Conservation (phyloP, 2,888 invertebrate genomes). For the Lasioglossum malachurum region DNA sequence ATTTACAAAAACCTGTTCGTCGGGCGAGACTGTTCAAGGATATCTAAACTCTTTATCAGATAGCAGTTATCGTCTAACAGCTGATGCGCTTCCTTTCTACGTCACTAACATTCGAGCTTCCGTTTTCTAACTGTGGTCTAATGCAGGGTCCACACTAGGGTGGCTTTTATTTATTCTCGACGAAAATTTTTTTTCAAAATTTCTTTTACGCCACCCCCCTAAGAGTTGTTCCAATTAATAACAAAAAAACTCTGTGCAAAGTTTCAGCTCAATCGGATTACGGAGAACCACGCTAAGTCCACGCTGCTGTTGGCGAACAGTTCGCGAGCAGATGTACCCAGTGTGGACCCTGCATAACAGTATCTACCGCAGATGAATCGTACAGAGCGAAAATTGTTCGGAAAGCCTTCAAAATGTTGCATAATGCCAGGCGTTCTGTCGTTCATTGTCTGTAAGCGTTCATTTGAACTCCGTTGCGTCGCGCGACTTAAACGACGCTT, state of each 20-base stretch:
- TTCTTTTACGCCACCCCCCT: rapidly evolving
- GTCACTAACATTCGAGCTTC: neutral
- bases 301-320: too few species aligned
- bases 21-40: neutral
- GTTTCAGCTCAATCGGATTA: too few species aligned
- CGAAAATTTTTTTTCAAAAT: too few species aligned
- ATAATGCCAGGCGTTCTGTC: slow-evolving; percentile 21
- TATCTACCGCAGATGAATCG: neutral
- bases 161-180: too few species aligned
- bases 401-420: slow-evolving; percentile 25
- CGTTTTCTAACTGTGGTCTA: too few species aligned
- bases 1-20: neutral
- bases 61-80: neutral
- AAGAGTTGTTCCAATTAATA: too few species aligned
- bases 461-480: slow-evolving; percentile 7
- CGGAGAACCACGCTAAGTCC: too few species aligned
- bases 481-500: neutral
- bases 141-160: too few species aligned
- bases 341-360: too few species aligned
- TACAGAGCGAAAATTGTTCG: slow-evolving; percentile 1
- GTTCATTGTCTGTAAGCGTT: slow-evolving; percentile 13
- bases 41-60: neutral
- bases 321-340: too few species aligned
- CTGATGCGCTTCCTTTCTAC: neutral
- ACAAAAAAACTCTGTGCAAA: too few species aligned